A percentile compares a stretch with the other conserved stretches of the same genome.
Evolutionary conservation across 2,113 vertebrate genomes (phyloP).

Genomic region (Halcyon senegalensis): DNA sequence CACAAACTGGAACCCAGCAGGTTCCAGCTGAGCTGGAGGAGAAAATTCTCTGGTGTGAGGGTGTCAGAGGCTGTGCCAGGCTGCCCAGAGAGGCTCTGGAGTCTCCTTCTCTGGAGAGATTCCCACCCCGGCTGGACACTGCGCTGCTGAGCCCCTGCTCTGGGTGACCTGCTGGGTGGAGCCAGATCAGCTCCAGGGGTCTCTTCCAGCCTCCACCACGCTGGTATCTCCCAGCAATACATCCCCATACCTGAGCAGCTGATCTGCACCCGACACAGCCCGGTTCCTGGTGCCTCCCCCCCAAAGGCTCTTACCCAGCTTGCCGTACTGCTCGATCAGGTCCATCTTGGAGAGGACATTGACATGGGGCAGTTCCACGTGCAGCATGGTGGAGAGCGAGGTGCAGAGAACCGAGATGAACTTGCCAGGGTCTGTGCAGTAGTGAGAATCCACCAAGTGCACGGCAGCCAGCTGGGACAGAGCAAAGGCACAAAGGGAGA

Average conservation of each 20-base stretch:
- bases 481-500: not conserved
- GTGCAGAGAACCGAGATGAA: conserved; percentile 98
- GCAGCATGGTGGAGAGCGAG: conserved; percentile 94
- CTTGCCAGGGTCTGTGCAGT: conserved; percentile 95
- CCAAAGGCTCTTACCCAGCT: conserved; percentile 81
- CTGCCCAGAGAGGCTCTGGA: not conserved
- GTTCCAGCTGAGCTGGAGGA: no score
- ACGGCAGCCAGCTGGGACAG: conserved; percentile 87
- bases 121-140: not conserved
- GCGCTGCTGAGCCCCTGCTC: not conserved
- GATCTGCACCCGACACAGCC: fast-evolving
- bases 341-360: conserved; percentile 99
- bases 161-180: not conserved
- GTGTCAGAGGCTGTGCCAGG: not conserved
- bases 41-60: not conserved
- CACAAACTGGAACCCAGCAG: no score
- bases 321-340: conserved; percentile 94
- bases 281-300: fast-evolving
- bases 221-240: not conserved
- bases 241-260: fast-evolving
- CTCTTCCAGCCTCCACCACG: not conserved
- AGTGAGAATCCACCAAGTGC: conserved; percentile 97
- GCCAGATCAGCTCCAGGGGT: not conserved
- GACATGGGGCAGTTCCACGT: conserved; percentile 94
- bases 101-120: not conserved